These are phyloP conservation scores for Ophthalmotilapia sp. DNA, from an alignment of 2,113 vertebrate species.

Conservation along the genomic window DNA sequence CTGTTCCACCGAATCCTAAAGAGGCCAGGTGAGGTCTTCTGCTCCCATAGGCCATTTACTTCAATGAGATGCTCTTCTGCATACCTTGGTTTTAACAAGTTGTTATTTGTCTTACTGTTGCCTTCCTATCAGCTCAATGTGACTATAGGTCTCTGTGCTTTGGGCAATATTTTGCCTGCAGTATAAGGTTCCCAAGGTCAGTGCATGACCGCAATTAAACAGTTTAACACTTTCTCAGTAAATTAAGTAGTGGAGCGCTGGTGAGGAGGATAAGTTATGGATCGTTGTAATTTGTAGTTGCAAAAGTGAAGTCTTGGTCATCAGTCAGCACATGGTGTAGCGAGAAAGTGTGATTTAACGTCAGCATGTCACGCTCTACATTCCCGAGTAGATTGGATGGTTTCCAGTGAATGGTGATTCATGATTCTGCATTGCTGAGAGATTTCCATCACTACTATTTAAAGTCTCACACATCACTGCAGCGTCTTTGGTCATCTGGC, in stretches of 20 bases:
- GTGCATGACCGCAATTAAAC: neutral
- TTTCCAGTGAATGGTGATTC: neutral
- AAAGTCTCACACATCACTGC: neutral
- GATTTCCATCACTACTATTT: neutral
- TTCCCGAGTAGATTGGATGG: neutral
- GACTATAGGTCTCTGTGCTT: neutral
- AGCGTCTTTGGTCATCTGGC: neutral
- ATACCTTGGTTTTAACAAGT: neutral
- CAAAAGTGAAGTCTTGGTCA: neutral
- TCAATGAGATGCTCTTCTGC: neutral
- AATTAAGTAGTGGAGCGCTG: neutral
- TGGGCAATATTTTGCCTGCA: neutral
- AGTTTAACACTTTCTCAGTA: neutral
- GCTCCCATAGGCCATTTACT: neutral
- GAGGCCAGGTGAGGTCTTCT: neutral
- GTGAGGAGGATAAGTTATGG: neutral
- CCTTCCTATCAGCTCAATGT: neutral
- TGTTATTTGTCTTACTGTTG: neutral
- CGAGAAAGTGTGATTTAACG: neutral
- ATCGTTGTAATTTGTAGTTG: neutral
- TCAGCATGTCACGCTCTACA: neutral
- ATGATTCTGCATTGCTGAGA: constrained; percentile 8
- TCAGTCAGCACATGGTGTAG: neutral
- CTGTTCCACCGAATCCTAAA: neutral
- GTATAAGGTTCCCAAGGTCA: neutral